Conservation (phyloP, 2,797 vertebrate genomes). For the Podarcis siculus region DNA sequence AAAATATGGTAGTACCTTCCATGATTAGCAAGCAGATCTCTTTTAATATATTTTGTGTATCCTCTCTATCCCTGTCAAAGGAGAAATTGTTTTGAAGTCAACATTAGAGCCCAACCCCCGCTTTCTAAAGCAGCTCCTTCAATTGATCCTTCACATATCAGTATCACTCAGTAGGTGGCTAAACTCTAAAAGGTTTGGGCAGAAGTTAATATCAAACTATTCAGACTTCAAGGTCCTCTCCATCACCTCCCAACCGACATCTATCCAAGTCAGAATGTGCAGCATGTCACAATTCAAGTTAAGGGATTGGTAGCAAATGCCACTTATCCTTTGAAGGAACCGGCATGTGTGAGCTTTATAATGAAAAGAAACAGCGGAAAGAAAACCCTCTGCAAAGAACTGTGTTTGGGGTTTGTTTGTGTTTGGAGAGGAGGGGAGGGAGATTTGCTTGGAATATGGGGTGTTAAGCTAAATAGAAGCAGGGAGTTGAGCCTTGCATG, state of each 20-base stretch:
- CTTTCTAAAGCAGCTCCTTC: conserved; percentile 58
- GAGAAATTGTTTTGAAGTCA: conserved; percentile 61
- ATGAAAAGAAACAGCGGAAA: not conserved
- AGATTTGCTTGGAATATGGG: not conserved
- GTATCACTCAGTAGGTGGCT: conserved; percentile 61
- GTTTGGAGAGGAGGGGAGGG: not conserved
- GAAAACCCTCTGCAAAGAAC: not conserved
- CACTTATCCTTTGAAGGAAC: conserved; percentile 6
- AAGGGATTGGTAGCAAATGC: not conserved
- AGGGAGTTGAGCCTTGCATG: not conserved
- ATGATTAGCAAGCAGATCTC: conserved; percentile 40
- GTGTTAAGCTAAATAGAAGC: not conserved
- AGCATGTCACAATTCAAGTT: not conserved
- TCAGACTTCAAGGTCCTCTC: conserved; percentile 47
- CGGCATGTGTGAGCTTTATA: not conserved
- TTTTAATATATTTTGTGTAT: conserved; percentile 41
- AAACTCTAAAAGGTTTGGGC: conserved; percentile 67
- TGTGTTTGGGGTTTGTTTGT: not conserved
- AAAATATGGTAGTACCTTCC: conserved; percentile 21
- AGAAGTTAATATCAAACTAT: conserved; percentile 58
- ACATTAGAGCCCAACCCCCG: conserved; percentile 60
- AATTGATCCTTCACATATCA: conserved; percentile 66
- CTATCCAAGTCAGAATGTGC: conserved; percentile 9
- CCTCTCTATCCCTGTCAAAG: conserved; percentile 33
- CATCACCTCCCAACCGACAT: not conserved